phyloP scores from a whole-genome alignment of 1,140 invertebrate species.

The roundworm (Caenorhabditis elegans) region WBcel235 BX284603.4:10277501-10278000 shows the following conservation, averaged over 20 bases:
- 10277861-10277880: conserved; percentile 8
- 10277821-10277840: conserved; percentile 40
- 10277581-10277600: no score
- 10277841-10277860: conserved; percentile 27
- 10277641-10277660: conserved; percentile 40
- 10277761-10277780: not conserved
- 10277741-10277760: conserved; percentile 65
- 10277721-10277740: conserved; percentile 70
- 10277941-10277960: not conserved
- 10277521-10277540: no score
- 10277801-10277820: no score
- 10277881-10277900: not conserved
- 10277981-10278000: no score
- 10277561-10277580: no score
- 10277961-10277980: not conserved
- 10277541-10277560: no score
- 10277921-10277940: not conserved
- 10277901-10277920: not conserved
- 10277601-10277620: no score
- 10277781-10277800: no score
- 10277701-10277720: conserved; percentile 28
- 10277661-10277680: conserved; percentile 42
- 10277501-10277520: conserved; percentile 5
- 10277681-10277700: not conserved
- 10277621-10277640: no score